These are phyloP conservation scores for Cherax destructor DNA, from an alignment of 1,140 invertebrate species.

Conservation along the genomic window DNA sequence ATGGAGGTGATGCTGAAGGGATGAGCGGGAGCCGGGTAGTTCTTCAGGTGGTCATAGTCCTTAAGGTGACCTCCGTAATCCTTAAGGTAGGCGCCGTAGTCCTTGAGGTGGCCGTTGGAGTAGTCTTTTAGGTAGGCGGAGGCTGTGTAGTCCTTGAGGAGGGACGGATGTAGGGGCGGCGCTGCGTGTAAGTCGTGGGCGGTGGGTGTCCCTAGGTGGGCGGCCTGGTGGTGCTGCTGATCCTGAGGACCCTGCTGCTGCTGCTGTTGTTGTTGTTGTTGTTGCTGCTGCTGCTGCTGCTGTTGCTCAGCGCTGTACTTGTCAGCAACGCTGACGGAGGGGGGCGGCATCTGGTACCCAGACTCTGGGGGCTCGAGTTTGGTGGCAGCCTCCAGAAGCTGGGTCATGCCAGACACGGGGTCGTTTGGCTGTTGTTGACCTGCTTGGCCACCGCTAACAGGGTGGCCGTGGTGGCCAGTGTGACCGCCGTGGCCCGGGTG, in stretches of 20 bases:
- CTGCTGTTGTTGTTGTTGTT: constrained; percentile 65
- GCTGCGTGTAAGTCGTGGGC: constrained; percentile 54
- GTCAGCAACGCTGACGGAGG: constrained; percentile 43
- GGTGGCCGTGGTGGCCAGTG: constrained; percentile 26
- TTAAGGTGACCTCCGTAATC: constrained; percentile 68
- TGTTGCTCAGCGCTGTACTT: constrained; percentile 62
- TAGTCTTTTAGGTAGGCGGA: constrained; percentile 71
- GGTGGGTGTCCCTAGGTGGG: constrained; percentile 41
- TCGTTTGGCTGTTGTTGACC: constrained; percentile 33
- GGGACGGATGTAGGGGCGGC: constrained; percentile 64
- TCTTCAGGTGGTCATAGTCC: constrained; percentile 68
- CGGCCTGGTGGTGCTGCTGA: constrained; percentile 50
- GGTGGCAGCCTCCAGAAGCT: constrained; percentile 69
- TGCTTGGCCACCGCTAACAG: constrained; percentile 7
- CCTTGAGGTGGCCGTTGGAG: constrained; percentile 65
- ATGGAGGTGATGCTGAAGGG: constrained; percentile 72
- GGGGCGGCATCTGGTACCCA: constrained; percentile 65
- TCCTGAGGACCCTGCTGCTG: constrained; percentile 35
- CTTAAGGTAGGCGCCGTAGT: constrained; percentile 68
- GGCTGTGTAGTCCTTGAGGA: constrained; percentile 68
- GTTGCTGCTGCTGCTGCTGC: constrained; percentile 60
- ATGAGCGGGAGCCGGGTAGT: constrained; percentile 69
- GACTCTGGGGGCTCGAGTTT: constrained; percentile 69
- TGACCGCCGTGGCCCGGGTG: constrained; percentile 26
- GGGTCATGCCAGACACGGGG: constrained; percentile 44